Evolutionary conservation across 2,113 vertebrate genomes (phyloP).

Genomic region (Mus pahari): DNA sequence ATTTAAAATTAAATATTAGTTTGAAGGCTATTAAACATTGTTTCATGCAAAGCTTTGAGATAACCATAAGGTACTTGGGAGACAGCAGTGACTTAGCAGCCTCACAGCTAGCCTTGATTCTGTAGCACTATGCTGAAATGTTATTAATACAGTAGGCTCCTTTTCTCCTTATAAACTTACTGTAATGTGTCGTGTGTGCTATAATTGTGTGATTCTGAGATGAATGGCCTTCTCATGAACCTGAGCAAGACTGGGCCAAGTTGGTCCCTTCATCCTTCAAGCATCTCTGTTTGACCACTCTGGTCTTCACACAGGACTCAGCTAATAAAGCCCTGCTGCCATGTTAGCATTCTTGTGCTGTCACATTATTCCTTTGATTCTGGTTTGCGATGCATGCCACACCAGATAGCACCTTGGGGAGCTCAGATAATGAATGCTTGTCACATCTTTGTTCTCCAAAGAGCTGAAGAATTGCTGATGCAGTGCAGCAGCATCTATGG

Average conservation of each 20-base stretch:
- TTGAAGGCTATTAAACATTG: neutral
- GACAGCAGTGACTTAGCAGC: neutral
- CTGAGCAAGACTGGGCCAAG: neutral
- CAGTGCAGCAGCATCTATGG: neutral
- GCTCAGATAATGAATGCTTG: neutral
- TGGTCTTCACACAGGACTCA: neutral
- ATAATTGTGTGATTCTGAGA: fast-evolving
- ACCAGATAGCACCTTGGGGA: neutral
- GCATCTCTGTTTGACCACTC: fast-evolving
- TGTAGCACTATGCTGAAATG: neutral
- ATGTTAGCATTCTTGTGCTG: too few relatives aligned
- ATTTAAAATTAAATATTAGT: slow-evolving; percentile 1
- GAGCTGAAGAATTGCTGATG: neutral
- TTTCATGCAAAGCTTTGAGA: slow-evolving; percentile 39
- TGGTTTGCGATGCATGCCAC: fast-evolving
- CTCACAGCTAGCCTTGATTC: neutral
- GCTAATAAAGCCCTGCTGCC: fast-evolving
- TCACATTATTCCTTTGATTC: neutral
- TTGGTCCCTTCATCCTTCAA: neutral
- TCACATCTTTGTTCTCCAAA: neutral
- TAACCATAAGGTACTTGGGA: slow-evolving; percentile 12
- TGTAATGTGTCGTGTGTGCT: too few relatives aligned
- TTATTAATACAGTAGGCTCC: fast-evolving
- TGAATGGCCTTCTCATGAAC: neutral
- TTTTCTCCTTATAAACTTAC: neutral